Evolutionary conservation across 2,888 invertebrate genomes (phyloP), one percentile per base, ranked within the genome.

Genomic region (Nomada ferruginata): DNA sequence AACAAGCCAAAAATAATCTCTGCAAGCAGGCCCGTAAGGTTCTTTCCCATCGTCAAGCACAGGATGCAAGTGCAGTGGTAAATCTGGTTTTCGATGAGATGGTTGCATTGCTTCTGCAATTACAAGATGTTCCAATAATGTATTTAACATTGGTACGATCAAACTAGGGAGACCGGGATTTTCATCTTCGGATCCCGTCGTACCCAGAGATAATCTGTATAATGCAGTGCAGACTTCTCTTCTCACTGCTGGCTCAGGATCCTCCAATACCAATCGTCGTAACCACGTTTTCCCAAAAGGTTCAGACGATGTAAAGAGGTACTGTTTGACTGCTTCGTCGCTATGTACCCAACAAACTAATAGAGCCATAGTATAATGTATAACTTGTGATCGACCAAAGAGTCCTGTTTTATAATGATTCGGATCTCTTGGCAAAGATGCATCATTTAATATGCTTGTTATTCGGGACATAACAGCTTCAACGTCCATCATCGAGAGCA

Each of bases 261-360:
- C 98, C 91, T 98, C 98, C 3, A 99, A 95, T 64, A 98, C 96
- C 73, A 98, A 95, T 85, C 98, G 94, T 52, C 97, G 97, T 68
- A 98, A 95, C 96, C 98, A 98, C n/a, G 93, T 92, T 53, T 94
- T 93, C 2, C 96, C 95, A 0, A 96, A 96, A 89, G 97, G 96
- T 76, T 96, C 96, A 0, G 95, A 95, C 63, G 97, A 96, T 90
- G 96, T 96, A 91, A 98, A 98, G 18, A 98, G 94, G 47, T 95
- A 95, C 68, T 96, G 95, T 23, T 97, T 95, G 0, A 98, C 97
- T 85, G 96, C 96, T 13, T 96, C 96, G 60, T 97, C 97, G 70
- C 98, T 97, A 91, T 98, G 98, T 59, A 98, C 97, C 97, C 98
- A 98, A 87, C 98, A 98, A 50, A 98, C 98, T 85, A 98, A 95